Percentiles rank a stretch among this genome's conserved stretches.
Evolutionary conservation across 2,888 invertebrate species (phyloP).

Genomic region (Phrixothrix hirtus): DNA sequence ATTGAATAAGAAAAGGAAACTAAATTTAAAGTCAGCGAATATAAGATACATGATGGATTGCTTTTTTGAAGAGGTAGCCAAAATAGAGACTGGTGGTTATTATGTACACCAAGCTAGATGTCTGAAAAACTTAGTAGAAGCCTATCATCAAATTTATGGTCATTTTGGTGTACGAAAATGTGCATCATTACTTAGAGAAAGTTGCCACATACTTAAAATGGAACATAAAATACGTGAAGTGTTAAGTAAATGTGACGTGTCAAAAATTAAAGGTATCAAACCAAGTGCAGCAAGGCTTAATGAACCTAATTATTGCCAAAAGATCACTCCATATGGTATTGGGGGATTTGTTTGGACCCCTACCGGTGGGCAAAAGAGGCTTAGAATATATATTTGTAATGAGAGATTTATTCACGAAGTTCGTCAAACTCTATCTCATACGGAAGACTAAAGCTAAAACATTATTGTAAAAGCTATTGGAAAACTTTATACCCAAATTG

Average conservation of each 20-base stretch:
- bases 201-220: too few species aligned
- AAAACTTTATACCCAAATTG: not conserved
- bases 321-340: too few species aligned
- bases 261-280: not conserved
- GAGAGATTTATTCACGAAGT: too few species aligned
- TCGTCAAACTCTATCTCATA: not conserved
- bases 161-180: constrained; percentile 22
- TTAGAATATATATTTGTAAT: too few species aligned
- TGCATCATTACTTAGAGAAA: not conserved
- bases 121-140: constrained; percentile 3
- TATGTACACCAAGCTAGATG: constrained; percentile 5
- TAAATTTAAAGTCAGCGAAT: too few species aligned
- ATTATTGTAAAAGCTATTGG: not conserved
- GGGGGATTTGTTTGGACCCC: too few species aligned
- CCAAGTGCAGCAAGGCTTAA: not conserved
- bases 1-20: not conserved
- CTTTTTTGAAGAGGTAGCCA: not conserved
- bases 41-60: not conserved
- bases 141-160: constrained; percentile 12
- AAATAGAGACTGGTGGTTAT: not conserved
- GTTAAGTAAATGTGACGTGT: constrained; percentile 2
- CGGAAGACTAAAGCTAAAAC: not conserved
- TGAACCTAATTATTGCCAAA: too few species aligned
- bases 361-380: constrained; percentile 2
- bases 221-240: not conserved